phyloP scores from a whole-genome alignment of 2,888 invertebrate genomes.

The Heteropelma amictum region DNA sequence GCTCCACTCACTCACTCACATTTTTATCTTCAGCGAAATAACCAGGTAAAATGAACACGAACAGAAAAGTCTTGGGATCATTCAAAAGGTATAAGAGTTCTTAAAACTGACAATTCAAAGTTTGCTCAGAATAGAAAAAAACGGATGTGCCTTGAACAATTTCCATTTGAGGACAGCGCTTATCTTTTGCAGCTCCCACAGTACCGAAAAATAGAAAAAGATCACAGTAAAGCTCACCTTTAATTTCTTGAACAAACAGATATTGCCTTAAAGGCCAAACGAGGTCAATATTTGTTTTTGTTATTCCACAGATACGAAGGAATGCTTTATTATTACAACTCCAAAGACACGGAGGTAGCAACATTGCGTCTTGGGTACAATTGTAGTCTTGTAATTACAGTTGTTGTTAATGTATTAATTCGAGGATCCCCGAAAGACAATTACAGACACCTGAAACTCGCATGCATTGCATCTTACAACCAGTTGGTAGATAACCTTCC shows the following conservation, averaged over 20 bases:
- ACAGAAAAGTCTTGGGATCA: not conserved
- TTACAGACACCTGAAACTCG: constrained; percentile 60
- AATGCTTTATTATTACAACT: constrained; percentile 14
- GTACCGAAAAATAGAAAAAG: not conserved
- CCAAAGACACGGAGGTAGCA: constrained; percentile 11
- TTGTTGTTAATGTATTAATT: constrained; percentile 42
- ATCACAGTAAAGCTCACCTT: not conserved
- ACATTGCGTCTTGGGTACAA: constrained; percentile 26
- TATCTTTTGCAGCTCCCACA: too few relatives aligned
- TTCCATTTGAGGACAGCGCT: not conserved
- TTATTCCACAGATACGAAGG: not conserved
- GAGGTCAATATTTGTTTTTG: not conserved
- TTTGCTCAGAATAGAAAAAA: not conserved
- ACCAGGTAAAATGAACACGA: not conserved
- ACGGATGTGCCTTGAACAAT: not conserved
- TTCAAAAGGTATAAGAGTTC: constrained; percentile 1
- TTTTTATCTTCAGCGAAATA: constrained; percentile 12
- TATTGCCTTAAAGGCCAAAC: not conserved
- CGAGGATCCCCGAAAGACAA: constrained; percentile 46
- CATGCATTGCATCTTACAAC: not conserved
- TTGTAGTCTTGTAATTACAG: constrained; percentile 58
- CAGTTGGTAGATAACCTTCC: constrained; percentile 38
- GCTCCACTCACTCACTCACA: constrained; percentile 20
- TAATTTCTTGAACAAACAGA: not conserved
- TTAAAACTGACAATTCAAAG: not conserved